These are phyloP conservation scores for Columbina picui DNA, from an alignment of 2,113 vertebrate genomes.

Conservation along the genomic window DNA sequence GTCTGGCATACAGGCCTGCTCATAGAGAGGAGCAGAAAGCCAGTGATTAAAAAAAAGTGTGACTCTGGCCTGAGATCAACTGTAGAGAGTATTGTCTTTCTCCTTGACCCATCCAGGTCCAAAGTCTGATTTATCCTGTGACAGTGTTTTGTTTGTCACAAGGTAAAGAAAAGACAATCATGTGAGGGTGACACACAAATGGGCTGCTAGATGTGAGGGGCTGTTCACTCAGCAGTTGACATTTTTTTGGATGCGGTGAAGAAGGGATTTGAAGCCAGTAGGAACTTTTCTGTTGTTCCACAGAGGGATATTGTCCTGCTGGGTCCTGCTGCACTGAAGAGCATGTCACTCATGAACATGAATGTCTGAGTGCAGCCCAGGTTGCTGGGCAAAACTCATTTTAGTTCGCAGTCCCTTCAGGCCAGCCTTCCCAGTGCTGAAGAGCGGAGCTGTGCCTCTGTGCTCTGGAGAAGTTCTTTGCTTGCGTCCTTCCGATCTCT, in stretches of 20 bases:
- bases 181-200: not conserved
- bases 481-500: not conserved
- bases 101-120: not conserved
- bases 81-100: not conserved
- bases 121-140: slow-evolving; percentile 14
- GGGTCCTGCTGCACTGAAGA: not conserved
- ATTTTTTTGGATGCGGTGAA: not conserved
- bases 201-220: not conserved
- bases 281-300: not conserved
- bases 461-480: not conserved
- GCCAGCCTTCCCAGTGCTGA: not conserved
- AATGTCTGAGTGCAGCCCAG: not conserved
- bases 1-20: not conserved
- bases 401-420: not conserved
- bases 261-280: not conserved
- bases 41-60: not conserved
- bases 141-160: slow-evolving; percentile 4
- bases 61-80: not conserved
- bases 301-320: not conserved
- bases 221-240: not conserved
- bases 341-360: rapidly evolving
- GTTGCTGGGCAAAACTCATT: not conserved
- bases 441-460: not conserved
- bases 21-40: not conserved
- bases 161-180: not conserved